Evolutionary conservation across 2,797 vertebrate genomes (phyloP), one percentile per base, ranked within the genome.

Genomic region (Tragopan temminckii): DNA sequence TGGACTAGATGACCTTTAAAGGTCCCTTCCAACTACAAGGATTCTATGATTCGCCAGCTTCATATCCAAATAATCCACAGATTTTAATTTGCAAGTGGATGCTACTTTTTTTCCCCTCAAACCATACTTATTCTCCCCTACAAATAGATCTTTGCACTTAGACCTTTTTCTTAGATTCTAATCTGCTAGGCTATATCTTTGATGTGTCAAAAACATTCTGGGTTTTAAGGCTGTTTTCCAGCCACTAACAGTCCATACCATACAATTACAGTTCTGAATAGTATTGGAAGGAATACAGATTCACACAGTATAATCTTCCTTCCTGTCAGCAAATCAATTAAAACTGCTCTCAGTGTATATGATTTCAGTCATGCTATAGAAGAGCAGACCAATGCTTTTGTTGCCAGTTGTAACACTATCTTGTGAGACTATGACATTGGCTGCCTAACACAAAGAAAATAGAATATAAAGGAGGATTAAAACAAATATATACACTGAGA

Each of bases 181-280:
- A 8, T 36, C 57, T 87, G 53, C 31, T 13, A 40, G 42, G 29
- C 5, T 42, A 25, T 13, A 33, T 61, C 13, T 83, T 29, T n/a
- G 23, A 75, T 29, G 76, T 72, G 10, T 11, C 19, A 82, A 64
- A 25, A 87, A 76, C 16, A 66, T 68, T 46, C 27, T 23, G 5
- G 20, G 70, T 71, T 75, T 80, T 58, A 77, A 85, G 85, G 25
- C 24, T 48, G 46, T 86, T 6, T 52, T 79, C 45, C 40, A 50
- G 9, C 16, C 75, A 80, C 33, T 52, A 48, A 19, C 21, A 64
- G 25, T 58, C 38, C 21, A 58, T n/a, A 50, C 7, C 16, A 27
- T 66, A 89, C 62, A 82, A 87, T 35, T 55, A 67, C 25, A 75
- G 50, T 68, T 91, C 33, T 64, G 74, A 71, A 57, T 40, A 29